Evolutionary conservation across 23 tunicate genomes (phyloP).

Genomic region (Botrylloides violaceus): DNA sequence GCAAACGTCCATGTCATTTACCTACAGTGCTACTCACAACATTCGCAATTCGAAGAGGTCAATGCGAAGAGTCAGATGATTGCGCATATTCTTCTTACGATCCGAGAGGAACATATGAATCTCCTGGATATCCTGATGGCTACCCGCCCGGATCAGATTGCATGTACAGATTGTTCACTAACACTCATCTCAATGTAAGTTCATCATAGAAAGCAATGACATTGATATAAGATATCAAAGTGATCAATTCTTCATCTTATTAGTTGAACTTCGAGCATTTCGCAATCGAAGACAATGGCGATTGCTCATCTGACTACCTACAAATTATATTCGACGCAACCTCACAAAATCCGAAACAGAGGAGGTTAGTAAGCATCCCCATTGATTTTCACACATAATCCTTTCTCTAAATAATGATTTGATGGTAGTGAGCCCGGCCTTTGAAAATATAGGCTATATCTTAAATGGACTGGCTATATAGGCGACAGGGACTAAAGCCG

Average conservation of each 20-base stretch:
- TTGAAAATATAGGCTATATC: too few relatives aligned
- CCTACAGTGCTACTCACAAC: too few relatives aligned
- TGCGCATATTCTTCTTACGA: slow-evolving; percentile 40
- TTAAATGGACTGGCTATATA: too few relatives aligned
- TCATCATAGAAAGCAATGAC: background rate
- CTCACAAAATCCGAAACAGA: slow-evolving; percentile 10
- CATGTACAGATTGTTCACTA: slow-evolving; percentile 14
- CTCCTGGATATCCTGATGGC: slow-evolving; percentile 26
- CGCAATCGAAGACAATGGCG: slow-evolving; percentile 35
- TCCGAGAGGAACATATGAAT: slow-evolving; percentile 31
- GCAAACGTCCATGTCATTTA: too few relatives aligned
- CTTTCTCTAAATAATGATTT: too few relatives aligned
- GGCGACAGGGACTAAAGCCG: too few relatives aligned
- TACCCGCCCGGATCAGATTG: slow-evolving; percentile 13
- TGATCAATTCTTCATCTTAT: background rate
- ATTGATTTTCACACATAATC: too few relatives aligned
- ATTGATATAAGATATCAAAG: background rate
- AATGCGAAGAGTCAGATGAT: too few relatives aligned
- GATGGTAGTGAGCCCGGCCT: too few relatives aligned
- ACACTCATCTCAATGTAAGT: slow-evolving; percentile 6
- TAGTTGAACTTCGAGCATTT: slow-evolving; percentile 54
- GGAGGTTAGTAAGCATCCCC: slow-evolving; percentile 32
- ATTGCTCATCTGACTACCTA: slow-evolving; percentile 61
- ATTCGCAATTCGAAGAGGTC: too few relatives aligned
- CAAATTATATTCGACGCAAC: slow-evolving; percentile 75